phyloP scores from a whole-genome alignment of 1,140 invertebrate genomes.

The Antheraea pernyi region DNA sequence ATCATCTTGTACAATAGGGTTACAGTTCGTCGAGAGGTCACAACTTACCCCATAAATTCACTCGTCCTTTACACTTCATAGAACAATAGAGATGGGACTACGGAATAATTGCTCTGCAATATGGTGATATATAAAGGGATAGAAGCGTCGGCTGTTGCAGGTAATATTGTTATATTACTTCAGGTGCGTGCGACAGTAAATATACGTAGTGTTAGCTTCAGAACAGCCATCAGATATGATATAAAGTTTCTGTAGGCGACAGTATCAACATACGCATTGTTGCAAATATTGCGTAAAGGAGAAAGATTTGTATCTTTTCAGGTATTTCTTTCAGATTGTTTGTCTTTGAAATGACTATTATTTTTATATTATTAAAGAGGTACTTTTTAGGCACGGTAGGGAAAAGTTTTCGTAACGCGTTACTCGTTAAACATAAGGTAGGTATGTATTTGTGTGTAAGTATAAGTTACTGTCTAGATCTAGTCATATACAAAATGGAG shows the following conservation, averaged over 20 bases:
- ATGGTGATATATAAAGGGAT: constrained; percentile 26
- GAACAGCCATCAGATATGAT: constrained; percentile 20
- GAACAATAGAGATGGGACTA: constrained; percentile 49
- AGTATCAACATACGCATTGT: constrained; percentile 3
- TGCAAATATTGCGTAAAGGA: background rate
- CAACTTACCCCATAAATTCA: constrained; percentile 56
- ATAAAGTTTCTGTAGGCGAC: constrained; percentile 27
- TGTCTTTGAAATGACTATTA: too few species aligned
- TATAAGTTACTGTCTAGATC: too few species aligned
- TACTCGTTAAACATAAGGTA: too few species aligned
- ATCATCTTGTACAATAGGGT: constrained; percentile 44
- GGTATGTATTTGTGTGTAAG: too few species aligned
- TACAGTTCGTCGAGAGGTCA: constrained; percentile 29
- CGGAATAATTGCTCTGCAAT: constrained; percentile 52
- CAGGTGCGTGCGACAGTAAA: constrained; percentile 44
- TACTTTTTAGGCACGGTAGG: too few species aligned
- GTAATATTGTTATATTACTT: constrained; percentile 48
- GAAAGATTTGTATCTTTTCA: too few species aligned
- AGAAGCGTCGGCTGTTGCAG: constrained; percentile 25
- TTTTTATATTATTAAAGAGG: too few species aligned
- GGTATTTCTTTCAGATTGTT: too few species aligned
- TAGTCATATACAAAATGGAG: too few species aligned
- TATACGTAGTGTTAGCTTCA: constrained; percentile 29
- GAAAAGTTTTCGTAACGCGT: too few species aligned
- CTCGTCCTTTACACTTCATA: constrained; percentile 58